These are phyloP conservation scores for Nilaparvata lugens DNA, from an alignment of 1,140 invertebrate genomes.

Conservation along the genomic window DNA sequence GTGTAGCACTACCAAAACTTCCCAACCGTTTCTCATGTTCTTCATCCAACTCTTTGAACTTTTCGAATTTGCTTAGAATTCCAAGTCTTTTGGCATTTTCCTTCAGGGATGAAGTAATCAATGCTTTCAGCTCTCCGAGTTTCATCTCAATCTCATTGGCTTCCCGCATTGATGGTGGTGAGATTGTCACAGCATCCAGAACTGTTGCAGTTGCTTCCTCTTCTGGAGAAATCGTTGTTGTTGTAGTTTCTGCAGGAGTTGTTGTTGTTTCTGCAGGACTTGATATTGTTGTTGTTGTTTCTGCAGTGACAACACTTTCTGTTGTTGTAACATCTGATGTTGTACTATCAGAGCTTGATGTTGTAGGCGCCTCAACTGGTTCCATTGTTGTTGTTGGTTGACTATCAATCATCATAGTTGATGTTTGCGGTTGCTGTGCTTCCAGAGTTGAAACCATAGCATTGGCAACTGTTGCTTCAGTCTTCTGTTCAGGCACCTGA, in stretches of 20 bases:
- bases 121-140: too few species aligned
- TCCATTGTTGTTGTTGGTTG: background rate
- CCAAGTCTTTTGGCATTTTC: too few species aligned
- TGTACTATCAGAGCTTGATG: background rate
- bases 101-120: too few species aligned
- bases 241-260: background rate
- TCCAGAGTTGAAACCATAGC: conserved; percentile 1
- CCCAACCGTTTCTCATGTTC: too few species aligned
- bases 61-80: too few species aligned
- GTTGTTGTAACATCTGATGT: background rate
- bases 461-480: background rate
- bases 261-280: conserved; percentile 1
- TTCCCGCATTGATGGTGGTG: too few species aligned
- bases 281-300: conserved; percentile 1
- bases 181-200: too few species aligned
- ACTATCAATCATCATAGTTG: conserved; percentile 1
- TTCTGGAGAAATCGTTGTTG: background rate
- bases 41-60: too few species aligned
- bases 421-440: background rate
- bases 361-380: background rate
- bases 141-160: too few species aligned
- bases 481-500: background rate
- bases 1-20: too few species aligned
- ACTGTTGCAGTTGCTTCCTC: background rate
- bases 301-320: background rate